These are phyloP conservation scores for Oryzias sinensis DNA, from an alignment of 2,797 vertebrate genomes.

Conservation along the genomic window DNA sequence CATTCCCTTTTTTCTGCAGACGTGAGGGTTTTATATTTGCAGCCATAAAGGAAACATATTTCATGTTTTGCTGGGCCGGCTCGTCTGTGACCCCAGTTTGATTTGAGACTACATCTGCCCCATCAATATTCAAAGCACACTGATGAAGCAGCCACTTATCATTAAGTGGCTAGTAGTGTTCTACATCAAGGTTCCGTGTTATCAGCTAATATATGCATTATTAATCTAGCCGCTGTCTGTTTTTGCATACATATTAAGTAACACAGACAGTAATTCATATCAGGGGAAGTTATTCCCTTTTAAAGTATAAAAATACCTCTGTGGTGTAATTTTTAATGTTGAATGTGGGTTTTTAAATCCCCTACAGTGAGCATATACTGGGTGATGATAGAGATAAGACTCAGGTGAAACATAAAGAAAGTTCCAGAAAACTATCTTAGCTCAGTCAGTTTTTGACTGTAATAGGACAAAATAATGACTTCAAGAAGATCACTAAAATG, in stretches of 20 bases:
- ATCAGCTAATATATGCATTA: conserved; percentile 71
- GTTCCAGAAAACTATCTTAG: no score
- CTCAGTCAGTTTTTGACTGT: no score
- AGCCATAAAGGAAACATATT: conserved; percentile 48
- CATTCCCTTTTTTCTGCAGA: conserved; percentile 27
- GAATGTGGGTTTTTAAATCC: not conserved
- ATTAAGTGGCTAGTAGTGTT: conserved; percentile 61
- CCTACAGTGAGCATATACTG: no score
- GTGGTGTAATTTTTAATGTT: not conserved
- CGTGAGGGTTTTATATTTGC: conserved; percentile 54
- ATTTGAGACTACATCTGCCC: conserved; percentile 47
- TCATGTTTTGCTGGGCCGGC: conserved; percentile 42
- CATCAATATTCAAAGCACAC: conserved; percentile 70
- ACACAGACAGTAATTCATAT: conserved; percentile 25
- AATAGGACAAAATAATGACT: no score
- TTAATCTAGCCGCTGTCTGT: conserved; percentile 56
- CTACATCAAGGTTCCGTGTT: conserved; percentile 67
- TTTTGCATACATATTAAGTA: conserved; percentile 51
- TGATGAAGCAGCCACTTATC: conserved; percentile 70
- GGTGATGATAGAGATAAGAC: no score
- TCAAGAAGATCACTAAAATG: no score
- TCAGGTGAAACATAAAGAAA: no score
- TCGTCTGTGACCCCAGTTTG: conserved; percentile 54
- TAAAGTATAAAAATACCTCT: not conserved
- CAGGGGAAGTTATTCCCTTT: no score